Base-by-base conservation (phyloP, 2,888 invertebrate genomes). In the Tenthredo notha region DNA sequence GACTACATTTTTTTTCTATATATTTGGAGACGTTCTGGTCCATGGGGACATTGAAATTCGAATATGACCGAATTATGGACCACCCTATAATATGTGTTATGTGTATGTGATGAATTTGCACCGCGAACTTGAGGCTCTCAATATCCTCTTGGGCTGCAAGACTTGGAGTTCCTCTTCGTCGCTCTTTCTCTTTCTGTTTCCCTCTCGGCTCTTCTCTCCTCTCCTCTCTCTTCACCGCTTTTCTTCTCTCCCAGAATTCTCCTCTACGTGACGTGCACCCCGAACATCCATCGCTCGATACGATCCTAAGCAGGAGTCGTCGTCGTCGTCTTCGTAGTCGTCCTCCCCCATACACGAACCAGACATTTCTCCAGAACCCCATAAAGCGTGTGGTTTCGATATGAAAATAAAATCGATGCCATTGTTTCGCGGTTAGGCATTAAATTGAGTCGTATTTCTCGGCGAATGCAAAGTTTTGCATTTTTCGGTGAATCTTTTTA, bases 381-480 rank as follows among this genome's bases (percentile, higher is more conserved):
- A 58, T 85, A 77, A 85, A 86, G 87, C 87, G 84, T 85, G 84
- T 86, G 85, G 87, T 86, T 74, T 87, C 89, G 90, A 91, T 92
- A 93, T 93, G 92, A 91, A 92, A 93, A 93, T 93, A 92, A 92
- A 93, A 93, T 93, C 93, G 90, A 93, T 93, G 92, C 89, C 87
- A 92, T 92, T 93, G 93, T 93, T 93, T 93, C 91, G 92, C 90
- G 92, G 91, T 91, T 91, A 89, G 89, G 87, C 87, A 87, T 87
- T 87, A 90, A 91, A 91, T 91, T 91, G 90, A 90, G 92, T 91
- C 90, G 91, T 90, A 89, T 88, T 90, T 90, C 90, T 88, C 29
- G 47, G 4, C 29, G 77, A 33, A 67, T 67, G 29, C 67, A 33
- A 67, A 67, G 43, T 43, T 7, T 10, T 40, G 33, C 29, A 67